Evolutionary conservation across 2,797 vertebrate genomes (phyloP), one percentile per base, ranked within the genome.

Genomic region (Xyrichtys novacula): DNA sequence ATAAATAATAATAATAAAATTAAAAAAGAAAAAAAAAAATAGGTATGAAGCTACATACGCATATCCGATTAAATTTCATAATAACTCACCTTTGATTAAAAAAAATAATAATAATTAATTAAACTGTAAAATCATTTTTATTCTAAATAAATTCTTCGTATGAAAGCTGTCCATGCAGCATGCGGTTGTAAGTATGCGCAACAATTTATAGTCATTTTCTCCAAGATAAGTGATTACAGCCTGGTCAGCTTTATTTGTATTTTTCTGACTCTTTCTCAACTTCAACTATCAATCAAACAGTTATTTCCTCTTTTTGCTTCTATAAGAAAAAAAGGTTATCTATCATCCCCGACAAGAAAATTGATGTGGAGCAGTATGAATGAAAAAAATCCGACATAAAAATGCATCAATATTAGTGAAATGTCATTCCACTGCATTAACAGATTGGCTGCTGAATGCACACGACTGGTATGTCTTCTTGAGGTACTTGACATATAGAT

Each of bases 341-440:
- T 32, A 11, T 19, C 4, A 20, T 31, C 9, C 26, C 16, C 14
- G 1, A 1, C n/a, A 47, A 26, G 16, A 16, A 38, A 19, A 22
- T 1, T 11, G 6, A 4, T 20, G 5, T 16, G 14, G 16, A 60
- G 36, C 22, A 34, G 39, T 11, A 28, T n/a, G 4, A 38, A 5
- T 8, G 36, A 1, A 25, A 32, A 40, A 25, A 44, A 31, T 64
- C n/a, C 38, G 17, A 65, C 23, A 16, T 28, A 6, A 10, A 44
- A 19, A 40, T n/a, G 39, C 39, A 7, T 39, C 31, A 32, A 42
- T 7, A 22, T 76, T 54, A 56, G 28, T 44, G 15, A 25, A 54
- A 66, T 64, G 31, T 61, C 36, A 70, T 32, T 38, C 15, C 42
- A 16, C 29, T 66, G 31, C 47, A 62, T 68, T 39, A 53, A 52